Percentiles rank a stretch among this genome's conserved stretches.
These are phyloP conservation scores for Echinops telfairi DNA, from an alignment of 2,113 vertebrate genomes.

Conservation along the genomic window DNA sequence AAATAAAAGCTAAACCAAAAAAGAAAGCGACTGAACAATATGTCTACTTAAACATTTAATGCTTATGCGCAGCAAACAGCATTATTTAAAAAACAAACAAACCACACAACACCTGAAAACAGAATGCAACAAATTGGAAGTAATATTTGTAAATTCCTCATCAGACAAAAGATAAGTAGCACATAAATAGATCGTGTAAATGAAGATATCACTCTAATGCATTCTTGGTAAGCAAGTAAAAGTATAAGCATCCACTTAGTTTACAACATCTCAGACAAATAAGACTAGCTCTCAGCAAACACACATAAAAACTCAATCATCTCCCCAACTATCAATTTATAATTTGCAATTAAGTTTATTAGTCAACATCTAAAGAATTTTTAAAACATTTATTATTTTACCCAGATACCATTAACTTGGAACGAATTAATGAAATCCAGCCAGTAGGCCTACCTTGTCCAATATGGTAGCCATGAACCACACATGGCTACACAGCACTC, in stretches of 20 bases:
- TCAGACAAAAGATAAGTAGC: not conserved
- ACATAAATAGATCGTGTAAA: not conserved
- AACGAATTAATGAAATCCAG: not conserved
- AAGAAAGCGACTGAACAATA: too few species aligned
- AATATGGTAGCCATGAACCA: too few species aligned
- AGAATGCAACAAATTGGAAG: not conserved
- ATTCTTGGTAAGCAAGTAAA: constrained; percentile 16
- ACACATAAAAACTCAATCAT: not conserved
- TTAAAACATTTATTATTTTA: not conserved
- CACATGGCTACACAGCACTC: not conserved
- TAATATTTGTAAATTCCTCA: not conserved
- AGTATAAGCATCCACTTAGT: constrained; percentile 1
- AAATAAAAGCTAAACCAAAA: too few species aligned
- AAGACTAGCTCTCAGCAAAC: constrained; percentile 12
- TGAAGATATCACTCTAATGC: not conserved
- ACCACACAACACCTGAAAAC: not conserved
- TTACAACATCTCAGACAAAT: not conserved
- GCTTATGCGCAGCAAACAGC: not conserved
- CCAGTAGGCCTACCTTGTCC: not conserved
- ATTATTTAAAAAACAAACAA: too few species aligned
- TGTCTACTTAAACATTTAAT: too few species aligned
- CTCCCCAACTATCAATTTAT: constrained; percentile 24
- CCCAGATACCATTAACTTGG: not conserved
- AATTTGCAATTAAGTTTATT: constrained; percentile 36
- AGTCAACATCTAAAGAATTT: constrained; percentile 7